A percentile compares a stretch with the other conserved stretches of the same genome.
Conservation (phyloP, 2,113 vertebrate species). For the Meriones unguiculatus region DNA sequence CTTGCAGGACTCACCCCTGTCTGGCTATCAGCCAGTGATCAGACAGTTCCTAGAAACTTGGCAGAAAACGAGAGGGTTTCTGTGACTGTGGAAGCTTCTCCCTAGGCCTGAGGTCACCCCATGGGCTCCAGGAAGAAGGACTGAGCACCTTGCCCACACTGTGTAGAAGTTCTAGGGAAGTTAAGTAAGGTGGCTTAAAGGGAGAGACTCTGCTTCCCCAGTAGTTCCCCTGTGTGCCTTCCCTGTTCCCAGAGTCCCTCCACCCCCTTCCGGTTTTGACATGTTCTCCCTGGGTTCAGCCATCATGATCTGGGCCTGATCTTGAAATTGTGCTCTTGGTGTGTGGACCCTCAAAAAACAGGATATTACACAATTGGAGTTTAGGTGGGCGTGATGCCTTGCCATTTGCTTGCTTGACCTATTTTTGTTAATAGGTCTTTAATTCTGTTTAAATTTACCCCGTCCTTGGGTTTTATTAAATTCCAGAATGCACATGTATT, state of each 20-base stretch:
- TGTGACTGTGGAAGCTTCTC: not conserved
- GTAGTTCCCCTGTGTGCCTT: accelerated
- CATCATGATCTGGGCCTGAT: not conserved
- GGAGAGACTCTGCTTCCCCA: too few species aligned
- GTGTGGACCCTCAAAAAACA: not conserved
- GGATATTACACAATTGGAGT: not conserved
- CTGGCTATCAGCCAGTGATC: not conserved
- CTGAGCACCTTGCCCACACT: accelerated
- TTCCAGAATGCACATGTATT: slow-evolving; percentile 66
- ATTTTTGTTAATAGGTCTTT: slow-evolving; percentile 76
- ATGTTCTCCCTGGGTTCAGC: not conserved
- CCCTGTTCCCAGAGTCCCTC: not conserved
- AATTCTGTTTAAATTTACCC: slow-evolving; percentile 75
- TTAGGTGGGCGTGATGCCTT: not conserved
- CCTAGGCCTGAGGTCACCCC: not conserved
- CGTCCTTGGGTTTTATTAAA: slow-evolving; percentile 73
- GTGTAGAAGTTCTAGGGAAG: not conserved
- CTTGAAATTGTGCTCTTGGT: slow-evolving; percentile 27
- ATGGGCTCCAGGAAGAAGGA: accelerated
- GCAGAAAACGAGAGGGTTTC: not conserved
- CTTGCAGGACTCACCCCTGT: not conserved
- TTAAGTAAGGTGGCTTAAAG: not conserved
- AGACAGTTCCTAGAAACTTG: not conserved
- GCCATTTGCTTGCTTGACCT: slow-evolving; percentile 62
- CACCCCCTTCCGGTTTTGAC: not conserved